These are phyloP conservation scores for Hybognathus amarus DNA, from an alignment of 2,797 vertebrate genomes.

Conservation along the genomic window DNA sequence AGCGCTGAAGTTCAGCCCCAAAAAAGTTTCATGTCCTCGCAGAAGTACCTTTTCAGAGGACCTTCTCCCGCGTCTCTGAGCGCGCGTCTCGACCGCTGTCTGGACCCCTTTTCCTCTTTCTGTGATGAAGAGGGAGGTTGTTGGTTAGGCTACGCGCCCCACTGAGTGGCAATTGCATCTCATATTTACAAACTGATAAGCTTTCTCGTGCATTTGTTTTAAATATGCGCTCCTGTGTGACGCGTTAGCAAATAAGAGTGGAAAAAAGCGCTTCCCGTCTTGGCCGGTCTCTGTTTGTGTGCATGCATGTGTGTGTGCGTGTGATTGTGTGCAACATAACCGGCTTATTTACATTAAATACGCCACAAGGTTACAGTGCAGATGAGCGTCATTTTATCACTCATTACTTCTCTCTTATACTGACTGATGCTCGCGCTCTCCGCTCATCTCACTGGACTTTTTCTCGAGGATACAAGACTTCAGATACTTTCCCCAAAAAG, in stretches of 20 bases:
- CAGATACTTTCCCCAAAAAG: slow-evolving; percentile 86
- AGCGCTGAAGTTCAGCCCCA: slow-evolving; percentile 87
- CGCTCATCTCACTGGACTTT: slow-evolving; percentile 88
- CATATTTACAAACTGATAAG: slow-evolving; percentile 92
- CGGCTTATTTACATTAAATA: slow-evolving; percentile 99
- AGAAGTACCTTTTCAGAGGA: slow-evolving; percentile 82
- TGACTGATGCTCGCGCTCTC: slow-evolving; percentile 89
- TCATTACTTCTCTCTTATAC: slow-evolving; percentile 95
- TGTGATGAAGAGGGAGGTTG: slow-evolving; percentile 83
- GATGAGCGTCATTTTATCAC: slow-evolving; percentile 98
- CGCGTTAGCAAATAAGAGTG: slow-evolving; percentile 87
- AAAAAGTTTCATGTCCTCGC: slow-evolving; percentile 86
- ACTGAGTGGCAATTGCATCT: slow-evolving; percentile 91
- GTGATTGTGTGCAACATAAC: slow-evolving; percentile 94
- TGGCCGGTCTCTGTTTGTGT: slow-evolving; percentile 83
- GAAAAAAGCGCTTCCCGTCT: slow-evolving; percentile 83
- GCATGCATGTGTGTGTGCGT: slow-evolving; percentile 55
- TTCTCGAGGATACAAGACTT: slow-evolving; percentile 81
- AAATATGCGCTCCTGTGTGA: slow-evolving; percentile 85
- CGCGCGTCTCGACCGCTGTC: slow-evolving; percentile 51
- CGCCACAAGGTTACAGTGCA: slow-evolving; percentile 99
- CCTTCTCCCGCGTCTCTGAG: slow-evolving; percentile 68
- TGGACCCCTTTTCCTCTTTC: slow-evolving; percentile 53
- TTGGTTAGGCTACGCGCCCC: slow-evolving; percentile 87
- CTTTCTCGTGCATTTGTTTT: slow-evolving; percentile 82